Percentiles rank a stretch among this genome's conserved stretches.
Conservation (phyloP, 2,888 invertebrate genomes). For the Leucania comma region DNA sequence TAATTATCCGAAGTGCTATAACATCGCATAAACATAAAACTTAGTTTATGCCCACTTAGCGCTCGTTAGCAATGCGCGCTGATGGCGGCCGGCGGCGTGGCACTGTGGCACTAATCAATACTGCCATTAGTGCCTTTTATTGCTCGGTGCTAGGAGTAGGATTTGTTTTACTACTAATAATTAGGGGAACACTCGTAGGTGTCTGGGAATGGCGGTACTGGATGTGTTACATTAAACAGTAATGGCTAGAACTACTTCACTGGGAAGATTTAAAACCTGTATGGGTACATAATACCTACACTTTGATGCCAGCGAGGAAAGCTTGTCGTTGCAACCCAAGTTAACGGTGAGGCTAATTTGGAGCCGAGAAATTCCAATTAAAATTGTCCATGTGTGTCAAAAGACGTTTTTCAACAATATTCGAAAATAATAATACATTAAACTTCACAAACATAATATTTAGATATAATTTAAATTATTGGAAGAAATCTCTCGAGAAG, state of each 20-base stretch:
- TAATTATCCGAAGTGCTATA: constrained; percentile 11
- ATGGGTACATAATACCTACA: neutral
- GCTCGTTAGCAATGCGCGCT: constrained; percentile 36
- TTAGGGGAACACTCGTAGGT: constrained; percentile 33
- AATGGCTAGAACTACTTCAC: neutral
- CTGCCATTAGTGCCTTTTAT: constrained; percentile 42
- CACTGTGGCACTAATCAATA: constrained; percentile 46
- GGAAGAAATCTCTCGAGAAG: too few relatives aligned
- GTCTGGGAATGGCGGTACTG: constrained; percentile 3
- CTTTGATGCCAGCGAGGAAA: too few relatives aligned
- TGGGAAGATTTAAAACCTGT: neutral
- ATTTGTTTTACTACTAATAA: constrained; percentile 51
- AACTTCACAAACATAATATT: too few relatives aligned
- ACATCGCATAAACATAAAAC: constrained; percentile 38
- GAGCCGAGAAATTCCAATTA: too few relatives aligned
- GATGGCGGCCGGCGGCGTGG: constrained; percentile 17
- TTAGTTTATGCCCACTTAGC: constrained; percentile 28
- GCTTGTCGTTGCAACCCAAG: too few relatives aligned
- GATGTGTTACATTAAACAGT: neutral
- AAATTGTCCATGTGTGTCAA: too few relatives aligned
- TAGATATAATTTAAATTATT: too few relatives aligned
- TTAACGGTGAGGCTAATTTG: too few relatives aligned
- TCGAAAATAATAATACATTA: too few relatives aligned
- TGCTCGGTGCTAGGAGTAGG: constrained; percentile 13
- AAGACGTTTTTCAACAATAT: too few relatives aligned